phyloP scores from a whole-genome alignment of 2,113 vertebrate species.

The Notarius lentiginosus region DNA sequence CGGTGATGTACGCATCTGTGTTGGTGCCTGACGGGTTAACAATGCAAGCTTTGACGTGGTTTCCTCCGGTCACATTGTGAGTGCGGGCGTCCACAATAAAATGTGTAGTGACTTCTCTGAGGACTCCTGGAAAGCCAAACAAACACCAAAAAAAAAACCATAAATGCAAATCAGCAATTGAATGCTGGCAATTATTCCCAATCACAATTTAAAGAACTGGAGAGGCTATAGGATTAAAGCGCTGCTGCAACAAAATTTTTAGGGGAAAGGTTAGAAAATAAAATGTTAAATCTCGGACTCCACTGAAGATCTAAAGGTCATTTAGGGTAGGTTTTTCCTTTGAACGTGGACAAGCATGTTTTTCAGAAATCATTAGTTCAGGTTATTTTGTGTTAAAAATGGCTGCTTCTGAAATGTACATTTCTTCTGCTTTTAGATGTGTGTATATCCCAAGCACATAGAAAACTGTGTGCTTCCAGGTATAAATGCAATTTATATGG shows the following conservation, averaged over 20 bases:
- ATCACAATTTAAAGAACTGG: neutral
- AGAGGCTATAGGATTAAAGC: neutral
- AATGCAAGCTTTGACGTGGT: slow-evolving; percentile 79
- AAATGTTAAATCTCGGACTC: neutral
- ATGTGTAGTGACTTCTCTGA: slow-evolving; percentile 89
- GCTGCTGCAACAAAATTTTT: neutral
- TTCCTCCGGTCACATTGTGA: slow-evolving; percentile 79
- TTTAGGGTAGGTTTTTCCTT: neutral
- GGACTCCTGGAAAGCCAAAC: slow-evolving; percentile 77
- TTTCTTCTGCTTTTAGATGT: neutral
- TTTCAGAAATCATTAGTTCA: neutral
- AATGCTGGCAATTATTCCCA: neutral
- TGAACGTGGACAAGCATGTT: neutral
- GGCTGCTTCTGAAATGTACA: neutral
- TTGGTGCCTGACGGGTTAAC: slow-evolving; percentile 84
- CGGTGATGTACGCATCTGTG: slow-evolving; percentile 83
- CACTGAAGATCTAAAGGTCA: neutral
- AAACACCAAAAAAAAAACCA: neutral
- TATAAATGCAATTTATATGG: neutral
- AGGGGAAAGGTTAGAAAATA: neutral
- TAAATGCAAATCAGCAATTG: neutral
- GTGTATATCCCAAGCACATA: neutral
- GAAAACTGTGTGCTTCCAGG: neutral
- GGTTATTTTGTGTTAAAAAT: neutral
- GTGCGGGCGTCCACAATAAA: slow-evolving; percentile 85